phyloP scores from a whole-genome alignment of 2,888 invertebrate species.

The Salpingus planirostris region DNA sequence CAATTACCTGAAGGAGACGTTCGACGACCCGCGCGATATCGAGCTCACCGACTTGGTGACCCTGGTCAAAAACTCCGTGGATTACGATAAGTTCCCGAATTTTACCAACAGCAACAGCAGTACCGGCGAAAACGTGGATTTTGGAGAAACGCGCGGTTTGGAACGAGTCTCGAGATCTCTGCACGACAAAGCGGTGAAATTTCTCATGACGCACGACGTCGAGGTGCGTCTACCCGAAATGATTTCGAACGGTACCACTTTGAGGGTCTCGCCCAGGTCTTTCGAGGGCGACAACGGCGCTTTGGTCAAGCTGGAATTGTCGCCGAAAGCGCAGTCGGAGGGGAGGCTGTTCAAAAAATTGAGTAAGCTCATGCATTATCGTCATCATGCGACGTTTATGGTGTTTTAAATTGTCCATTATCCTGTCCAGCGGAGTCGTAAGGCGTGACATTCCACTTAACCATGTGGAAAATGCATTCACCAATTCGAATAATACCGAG shows the following conservation, averaged over 20 bases:
- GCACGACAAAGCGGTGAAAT: constrained; percentile 54
- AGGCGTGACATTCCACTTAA: constrained; percentile 3
- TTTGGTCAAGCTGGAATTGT: constrained; percentile 62
- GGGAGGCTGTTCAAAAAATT: constrained; percentile 60
- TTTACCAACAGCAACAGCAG: neutral
- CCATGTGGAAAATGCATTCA: constrained; percentile 8
- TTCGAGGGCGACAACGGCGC: constrained; percentile 64
- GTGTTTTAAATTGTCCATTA: too few relatives aligned
- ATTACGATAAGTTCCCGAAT: constrained; percentile 21
- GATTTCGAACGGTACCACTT: constrained; percentile 62
- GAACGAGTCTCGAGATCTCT: constrained; percentile 67
- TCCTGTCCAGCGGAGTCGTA: neutral
- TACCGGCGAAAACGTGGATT: neutral
- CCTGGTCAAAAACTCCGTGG: constrained; percentile 30
- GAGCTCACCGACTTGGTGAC: constrained; percentile 49
- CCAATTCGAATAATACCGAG: too few relatives aligned
- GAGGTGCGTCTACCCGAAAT: constrained; percentile 62
- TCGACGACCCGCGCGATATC: constrained; percentile 43
- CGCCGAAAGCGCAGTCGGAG: constrained; percentile 40
- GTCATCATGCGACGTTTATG: too few relatives aligned
- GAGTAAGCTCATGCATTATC: constrained; percentile 47
- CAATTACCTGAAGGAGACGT: constrained; percentile 58
- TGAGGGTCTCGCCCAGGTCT: constrained; percentile 65
- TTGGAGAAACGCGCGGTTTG: constrained; percentile 43
- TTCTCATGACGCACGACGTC: constrained; percentile 70